Evolutionary conservation across 2,113 vertebrate genomes (phyloP).

Genomic region (Andinoacara biseriatus): DNA sequence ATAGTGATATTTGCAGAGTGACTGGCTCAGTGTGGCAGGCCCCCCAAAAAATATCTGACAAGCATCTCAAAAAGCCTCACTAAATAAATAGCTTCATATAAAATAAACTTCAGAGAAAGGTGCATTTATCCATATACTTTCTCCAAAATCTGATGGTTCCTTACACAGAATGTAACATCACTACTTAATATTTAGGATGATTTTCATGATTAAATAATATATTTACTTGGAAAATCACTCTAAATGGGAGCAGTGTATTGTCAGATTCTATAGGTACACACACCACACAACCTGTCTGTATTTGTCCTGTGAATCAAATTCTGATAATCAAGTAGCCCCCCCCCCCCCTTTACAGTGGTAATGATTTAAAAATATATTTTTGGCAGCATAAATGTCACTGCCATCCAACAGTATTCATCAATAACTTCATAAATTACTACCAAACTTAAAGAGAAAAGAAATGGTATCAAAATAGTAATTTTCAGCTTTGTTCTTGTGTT

Average conservation of each 20-base stretch:
- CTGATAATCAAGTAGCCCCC: neutral
- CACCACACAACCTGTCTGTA: neutral
- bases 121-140: neutral
- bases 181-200: neutral
- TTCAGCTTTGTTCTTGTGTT: neutral
- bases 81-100: slow-evolving; percentile 70
- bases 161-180: neutral
- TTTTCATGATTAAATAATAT: neutral
- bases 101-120: slow-evolving; percentile 5
- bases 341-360: neutral
- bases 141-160: neutral
- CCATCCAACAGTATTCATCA: neutral
- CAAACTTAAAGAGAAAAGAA: neutral
- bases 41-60: neutral
- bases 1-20: neutral
- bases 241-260: neutral
- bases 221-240: neutral
- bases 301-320: neutral
- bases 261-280: neutral
- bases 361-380: neutral
- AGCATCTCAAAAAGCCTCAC: slow-evolving; percentile 40
- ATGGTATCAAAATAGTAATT: neutral
- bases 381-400: neutral
- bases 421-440: neutral
- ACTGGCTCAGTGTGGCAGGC: slow-evolving; percentile 62